Evolutionary conservation across 2,113 vertebrate genomes (phyloP), one percentile per base, ranked within the genome.

Genomic region (Abramis brama): DNA sequence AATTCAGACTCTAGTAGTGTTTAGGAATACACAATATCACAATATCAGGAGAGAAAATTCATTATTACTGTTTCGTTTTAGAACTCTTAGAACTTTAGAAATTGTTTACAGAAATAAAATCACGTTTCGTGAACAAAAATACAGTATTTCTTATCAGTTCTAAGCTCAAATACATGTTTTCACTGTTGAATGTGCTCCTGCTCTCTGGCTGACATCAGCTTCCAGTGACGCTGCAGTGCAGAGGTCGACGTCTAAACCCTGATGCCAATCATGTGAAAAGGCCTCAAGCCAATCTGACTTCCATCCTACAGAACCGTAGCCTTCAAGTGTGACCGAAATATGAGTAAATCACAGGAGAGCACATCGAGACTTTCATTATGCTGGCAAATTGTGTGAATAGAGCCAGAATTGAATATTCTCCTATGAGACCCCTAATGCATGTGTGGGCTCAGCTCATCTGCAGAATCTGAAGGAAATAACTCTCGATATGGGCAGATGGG

Each of bases 231-330:
- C n/a, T 60, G 39, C 39, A 9, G 4, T 60, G 59, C n/a, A 11
- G 59, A 62, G 59, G 59, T 62, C 59, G 8, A n/a, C 59, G 3
- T 11, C 1, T 11, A 8, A 33, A 3, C 17, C 52, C 52, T 33
- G 25, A 27, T 19, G 27, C 5, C n/a, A 17, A 15, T 70, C 66
- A 36, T 21, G 66, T 19, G 23, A 70, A 36, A 36, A 30, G 13
- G 25, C 30, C 27, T 68, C 7, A 36, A 70, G 66, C 23, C 55
- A 19, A 19, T 55, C 52, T 5, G 81, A 84, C 70, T 60, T 60
- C 17, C 80, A 52, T 84, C 81, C 73, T 70, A 80, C 39, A 64
- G 50, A 87, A 83, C 55, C 8, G 19, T 66, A 47, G 9, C 27
- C 43, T 82, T 85, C 21, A 27, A 55, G 45, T 57, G 79, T 39